Conservation (phyloP, 2,888 invertebrate genomes). For the Drosophila monieri region DNA sequence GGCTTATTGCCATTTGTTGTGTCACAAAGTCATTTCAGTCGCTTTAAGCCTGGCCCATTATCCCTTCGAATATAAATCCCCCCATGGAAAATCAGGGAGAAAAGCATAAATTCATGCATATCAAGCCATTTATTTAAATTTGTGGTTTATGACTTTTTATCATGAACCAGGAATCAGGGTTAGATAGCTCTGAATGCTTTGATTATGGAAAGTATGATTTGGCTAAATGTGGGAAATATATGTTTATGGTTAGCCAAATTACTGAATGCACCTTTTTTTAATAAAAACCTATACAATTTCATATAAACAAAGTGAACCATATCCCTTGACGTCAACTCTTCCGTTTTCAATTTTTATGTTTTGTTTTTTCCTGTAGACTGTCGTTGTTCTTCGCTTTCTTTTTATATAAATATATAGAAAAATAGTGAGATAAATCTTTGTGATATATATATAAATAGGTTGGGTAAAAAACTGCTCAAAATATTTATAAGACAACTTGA, state of each 20-base stretch:
- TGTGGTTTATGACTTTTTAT: conserved; percentile 11
- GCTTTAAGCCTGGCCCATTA: conserved; percentile 50
- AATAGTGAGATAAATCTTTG: conserved; percentile 63
- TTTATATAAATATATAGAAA: conserved; percentile 58
- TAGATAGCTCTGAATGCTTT: background rate
- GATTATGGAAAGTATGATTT: conserved; percentile 1
- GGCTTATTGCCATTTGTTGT: conserved; percentile 71
- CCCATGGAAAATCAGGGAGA: conserved; percentile 45
- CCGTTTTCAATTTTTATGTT: conserved; percentile 33
- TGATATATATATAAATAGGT: conserved; percentile 22
- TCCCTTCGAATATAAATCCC: conserved; percentile 59
- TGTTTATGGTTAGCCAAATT: conserved; percentile 9
- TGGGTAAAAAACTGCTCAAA: conserved; percentile 5
- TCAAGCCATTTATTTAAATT: conserved; percentile 52
- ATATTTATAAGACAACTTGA: conserved; percentile 61
- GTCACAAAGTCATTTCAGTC: conserved; percentile 72
- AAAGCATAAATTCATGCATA: conserved; percentile 55
- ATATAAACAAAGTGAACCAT: conserved; percentile 40
- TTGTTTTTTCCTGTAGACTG: conserved; percentile 40
- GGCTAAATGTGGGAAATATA: conserved; percentile 6
- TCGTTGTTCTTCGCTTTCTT: conserved; percentile 36
- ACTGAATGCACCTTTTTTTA: conserved; percentile 3
- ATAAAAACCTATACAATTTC: conserved; percentile 32
- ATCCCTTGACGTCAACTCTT: conserved; percentile 63
- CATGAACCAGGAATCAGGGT: background rate